These are phyloP conservation scores for Tetragonula clypearis DNA, from an alignment of 1,140 invertebrate species.

Conservation along the genomic window DNA sequence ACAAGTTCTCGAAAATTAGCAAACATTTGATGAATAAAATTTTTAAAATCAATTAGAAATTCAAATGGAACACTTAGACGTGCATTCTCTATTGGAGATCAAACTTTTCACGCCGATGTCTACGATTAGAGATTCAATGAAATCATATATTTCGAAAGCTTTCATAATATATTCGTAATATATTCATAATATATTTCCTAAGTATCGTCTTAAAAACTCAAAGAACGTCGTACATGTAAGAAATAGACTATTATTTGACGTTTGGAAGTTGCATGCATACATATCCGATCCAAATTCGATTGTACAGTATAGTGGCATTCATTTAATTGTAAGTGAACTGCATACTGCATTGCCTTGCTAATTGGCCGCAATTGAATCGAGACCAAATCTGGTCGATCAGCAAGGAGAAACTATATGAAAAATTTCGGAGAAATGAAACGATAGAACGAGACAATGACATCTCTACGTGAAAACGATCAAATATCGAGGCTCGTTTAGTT, in stretches of 20 bases:
- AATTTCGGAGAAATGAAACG: background rate
- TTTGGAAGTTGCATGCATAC: background rate
- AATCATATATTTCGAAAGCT: background rate
- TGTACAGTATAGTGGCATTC: background rate
- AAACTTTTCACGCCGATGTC: background rate
- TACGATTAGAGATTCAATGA: background rate
- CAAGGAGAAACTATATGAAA: background rate
- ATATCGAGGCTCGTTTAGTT: background rate
- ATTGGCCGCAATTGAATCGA: background rate
- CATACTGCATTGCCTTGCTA: background rate
- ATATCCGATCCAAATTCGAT: background rate
- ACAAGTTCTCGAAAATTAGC: background rate
- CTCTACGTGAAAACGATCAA: background rate
- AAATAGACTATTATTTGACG: background rate
- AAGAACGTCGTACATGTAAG: background rate
- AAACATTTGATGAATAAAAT: background rate
- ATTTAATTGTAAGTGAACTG: background rate
- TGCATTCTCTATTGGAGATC: background rate
- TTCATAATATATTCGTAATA: background rate
- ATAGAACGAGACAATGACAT: background rate
- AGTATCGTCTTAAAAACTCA: background rate
- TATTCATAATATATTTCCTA: background rate
- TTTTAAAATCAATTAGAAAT: background rate
- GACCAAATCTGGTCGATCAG: background rate
- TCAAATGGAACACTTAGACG: background rate